These are phyloP conservation scores for Bolinopsis microptera DNA, from an alignment of 37 sponge, comb jelly and placozoan species.

Conservation along the genomic window DNA sequence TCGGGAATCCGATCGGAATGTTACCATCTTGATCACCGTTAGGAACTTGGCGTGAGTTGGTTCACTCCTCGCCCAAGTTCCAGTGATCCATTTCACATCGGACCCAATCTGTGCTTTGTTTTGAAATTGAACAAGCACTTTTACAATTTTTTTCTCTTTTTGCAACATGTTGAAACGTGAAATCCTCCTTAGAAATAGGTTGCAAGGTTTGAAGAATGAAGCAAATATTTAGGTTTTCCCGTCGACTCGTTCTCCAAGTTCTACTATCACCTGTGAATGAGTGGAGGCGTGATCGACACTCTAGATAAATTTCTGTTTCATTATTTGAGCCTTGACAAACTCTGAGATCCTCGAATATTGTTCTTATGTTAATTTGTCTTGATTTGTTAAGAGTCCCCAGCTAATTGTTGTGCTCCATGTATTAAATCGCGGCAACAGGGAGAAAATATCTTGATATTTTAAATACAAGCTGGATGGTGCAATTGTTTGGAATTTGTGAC, in stretches of 20 bases:
- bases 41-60: neutral
- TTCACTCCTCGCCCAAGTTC: neutral
- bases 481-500: neutral
- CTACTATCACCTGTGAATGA: too few species aligned
- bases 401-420: neutral
- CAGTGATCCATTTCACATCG: neutral
- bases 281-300: too few species aligned
- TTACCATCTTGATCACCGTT: neutral
- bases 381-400: neutral
- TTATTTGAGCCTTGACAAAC: neutral
- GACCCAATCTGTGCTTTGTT: neutral
- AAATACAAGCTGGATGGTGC: too few species aligned
- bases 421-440: too few species aligned
- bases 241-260: too few species aligned
- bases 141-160: neutral
- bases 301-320: too few species aligned
- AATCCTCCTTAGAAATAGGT: neutral
- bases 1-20: neutral
- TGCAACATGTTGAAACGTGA: neutral
- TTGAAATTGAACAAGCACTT: neutral
- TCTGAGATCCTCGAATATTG: neutral
- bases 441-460: too few species aligned
- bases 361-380: neutral
- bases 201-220: neutral
- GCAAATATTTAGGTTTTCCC: too few species aligned